Evolutionary conservation across 1,140 invertebrate genomes (phyloP), one percentile per base, ranked within the genome.

Genomic region (Latrodectus geometricus): DNA sequence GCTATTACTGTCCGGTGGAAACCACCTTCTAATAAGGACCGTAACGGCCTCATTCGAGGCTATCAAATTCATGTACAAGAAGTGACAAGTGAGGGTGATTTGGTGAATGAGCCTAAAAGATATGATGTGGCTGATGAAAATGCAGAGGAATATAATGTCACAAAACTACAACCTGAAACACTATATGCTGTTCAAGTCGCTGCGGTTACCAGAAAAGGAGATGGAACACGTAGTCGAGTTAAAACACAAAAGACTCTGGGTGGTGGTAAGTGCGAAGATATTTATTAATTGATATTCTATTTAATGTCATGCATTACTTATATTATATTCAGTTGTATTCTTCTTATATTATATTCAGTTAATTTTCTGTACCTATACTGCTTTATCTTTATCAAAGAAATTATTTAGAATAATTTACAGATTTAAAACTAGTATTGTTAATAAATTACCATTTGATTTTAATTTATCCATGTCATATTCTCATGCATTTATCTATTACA

Each of bases 1-100:
- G 94, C 96, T 8, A 95, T 99, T 88, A 94, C 95, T 90, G 97
- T 99, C 14, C 93, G 94, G 75, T 99, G 98, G 98, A 95, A 96
- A 90, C 95, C 96, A 0, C 98, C 98, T 0, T 93, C 93, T 76
- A 94, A 95, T 87, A 96, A 96, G 90, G 96, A 98, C 88, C 95
- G 96, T 86, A 97, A 99, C 91, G 98, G 98, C 20, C 95, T 99
- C 75, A 98, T 99, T 88, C 94, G 97, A 68, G 97, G 97, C 4
- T 99, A 99, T 91, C 97, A 98, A 90, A 96, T 99, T 78, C 96
- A 98, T 90, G 95, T 97, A 4, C 96, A 98, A 91, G 97, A 98
- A 93, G 93, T 96, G 7, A 86, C 79, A 9, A 95, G 96, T 90
- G 95, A 96, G 56, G 89, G 89, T 12, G 88, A 90, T 79, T 82